These are phyloP conservation scores for Ridgeia piscesae DNA, from an alignment of 1,140 invertebrate genomes.

Conservation along the genomic window DNA sequence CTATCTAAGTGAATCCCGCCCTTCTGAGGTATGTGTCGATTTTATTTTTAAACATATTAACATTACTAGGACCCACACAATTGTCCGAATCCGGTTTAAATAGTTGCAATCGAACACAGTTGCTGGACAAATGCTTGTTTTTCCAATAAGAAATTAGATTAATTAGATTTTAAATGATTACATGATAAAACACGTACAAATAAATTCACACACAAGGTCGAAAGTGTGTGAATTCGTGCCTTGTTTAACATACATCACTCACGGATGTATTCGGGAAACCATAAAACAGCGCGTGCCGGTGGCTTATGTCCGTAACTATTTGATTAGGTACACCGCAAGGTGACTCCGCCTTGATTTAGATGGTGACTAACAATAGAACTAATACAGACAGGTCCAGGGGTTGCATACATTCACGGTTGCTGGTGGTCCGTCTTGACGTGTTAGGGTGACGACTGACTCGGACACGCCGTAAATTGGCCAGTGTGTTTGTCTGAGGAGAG, in stretches of 20 bases:
- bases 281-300: neutral
- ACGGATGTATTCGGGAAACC: neutral
- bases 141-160: no score
- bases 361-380: neutral
- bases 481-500: neutral
- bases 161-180: no score
- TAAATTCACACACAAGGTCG: no score
- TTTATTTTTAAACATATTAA: no score
- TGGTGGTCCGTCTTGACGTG: neutral
- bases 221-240: neutral
- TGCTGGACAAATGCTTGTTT: no score
- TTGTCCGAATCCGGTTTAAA: no score
- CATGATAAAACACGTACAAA: no score
- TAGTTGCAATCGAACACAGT: no score
- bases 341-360: neutral
- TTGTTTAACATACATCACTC: neutral
- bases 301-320: neutral
- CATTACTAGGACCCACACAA: no score
- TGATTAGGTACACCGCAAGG: neutral
- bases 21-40: no score
- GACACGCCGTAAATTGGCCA: neutral
- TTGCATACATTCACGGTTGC: neutral
- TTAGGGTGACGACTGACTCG: neutral
- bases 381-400: neutral
- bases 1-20: no score